Base-by-base conservation (phyloP, 2,797 vertebrate genomes). In the Epinephelus malabaricus region DNA sequence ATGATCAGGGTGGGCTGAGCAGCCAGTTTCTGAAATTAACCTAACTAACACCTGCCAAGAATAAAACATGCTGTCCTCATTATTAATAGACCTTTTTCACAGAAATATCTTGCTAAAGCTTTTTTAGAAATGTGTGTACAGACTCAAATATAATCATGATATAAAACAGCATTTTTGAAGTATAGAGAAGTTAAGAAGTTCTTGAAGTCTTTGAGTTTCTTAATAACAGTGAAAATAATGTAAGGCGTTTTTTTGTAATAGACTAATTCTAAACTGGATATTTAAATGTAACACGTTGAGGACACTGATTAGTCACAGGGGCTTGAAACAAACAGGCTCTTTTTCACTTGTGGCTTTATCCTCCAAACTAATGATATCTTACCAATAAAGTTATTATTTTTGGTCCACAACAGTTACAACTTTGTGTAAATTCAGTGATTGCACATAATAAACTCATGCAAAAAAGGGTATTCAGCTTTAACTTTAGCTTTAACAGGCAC, bases 1-100 rank as follows among this genome's bases (percentile, higher is more conserved):
- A 55, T 1, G 3, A 67, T 72, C 70, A 38, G 65, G 17, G 54
- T 23, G 21, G 1, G n/a, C 34, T 34, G 18, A 68, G 66, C 53
- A 50, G 50, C 53, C 21, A 46, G 21, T 0, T 15, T 72, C 25
- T 61, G 14, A 55, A 81, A 76, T 78, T 30, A 45, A 75, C 62
- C 40, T 55, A 19, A 49, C 47, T 19, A 70, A 49, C 15, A 68
- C 13, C 67, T 76, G 47, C 67, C 38, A 69, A 73, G 47, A 34
- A 70, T 59, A 30, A 73, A 83, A 65, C 7, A 8, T 3, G 25
- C 4, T 27, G 6, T 59, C 38, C 40, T 65, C 11, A 65, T 58
- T 61, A 67, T 63, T 74, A 73, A 73, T 50, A 79, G 23, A 69
- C 18, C 23, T 27, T 55, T 62, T 45, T 62, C 40, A 64, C 9